A percentile compares a stretch with the other conserved stretches of the same genome.
Conservation (phyloP, 1,140 invertebrate species). For the Lepidurus apus region DNA sequence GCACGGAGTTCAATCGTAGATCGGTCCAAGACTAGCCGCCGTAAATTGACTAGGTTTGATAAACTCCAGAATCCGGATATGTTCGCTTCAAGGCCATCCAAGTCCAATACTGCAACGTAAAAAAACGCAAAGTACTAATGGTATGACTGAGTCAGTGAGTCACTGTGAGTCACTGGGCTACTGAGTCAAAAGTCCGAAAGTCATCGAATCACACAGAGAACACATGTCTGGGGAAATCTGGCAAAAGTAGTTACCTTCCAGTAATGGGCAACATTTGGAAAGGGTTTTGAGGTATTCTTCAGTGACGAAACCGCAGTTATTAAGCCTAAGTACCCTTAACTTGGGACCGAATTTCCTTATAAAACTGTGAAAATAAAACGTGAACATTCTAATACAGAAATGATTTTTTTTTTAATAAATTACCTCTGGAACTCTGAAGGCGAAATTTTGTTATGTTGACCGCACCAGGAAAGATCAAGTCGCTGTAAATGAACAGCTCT, state of each 20-base stretch:
- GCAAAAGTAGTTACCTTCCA: conserved; percentile 56
- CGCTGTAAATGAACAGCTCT: conserved; percentile 65
- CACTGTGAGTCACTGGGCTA: too few relatives aligned
- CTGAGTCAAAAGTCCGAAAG: too few relatives aligned
- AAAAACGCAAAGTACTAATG: background rate
- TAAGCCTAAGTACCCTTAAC: conserved; percentile 63
- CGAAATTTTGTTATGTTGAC: conserved; percentile 60
- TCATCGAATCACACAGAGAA: background rate
- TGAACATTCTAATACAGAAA: conserved; percentile 30
- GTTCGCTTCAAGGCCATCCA: conserved; percentile 30
- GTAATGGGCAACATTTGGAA: conserved; percentile 56
- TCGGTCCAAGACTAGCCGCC: conserved; percentile 20
- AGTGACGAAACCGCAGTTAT: conserved; percentile 69
- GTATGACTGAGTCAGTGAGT: background rate
- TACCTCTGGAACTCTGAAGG: conserved; percentile 55
- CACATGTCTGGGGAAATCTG: conserved; percentile 24
- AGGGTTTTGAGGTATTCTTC: conserved; percentile 56
- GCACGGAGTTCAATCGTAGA: conserved; percentile 6
- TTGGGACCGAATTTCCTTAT: conserved; percentile 57
- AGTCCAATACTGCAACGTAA: conserved; percentile 33
- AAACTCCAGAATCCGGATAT: background rate
- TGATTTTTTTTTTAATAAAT: background rate
- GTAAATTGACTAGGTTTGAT: background rate
- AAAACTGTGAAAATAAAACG: conserved; percentile 52
- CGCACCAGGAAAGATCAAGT: conserved; percentile 82